A percentile compares a stretch with the other conserved stretches of the same genome.
Evolutionary conservation across 2,888 invertebrate species (phyloP).

Genomic region (Dioctria rufipes): DNA sequence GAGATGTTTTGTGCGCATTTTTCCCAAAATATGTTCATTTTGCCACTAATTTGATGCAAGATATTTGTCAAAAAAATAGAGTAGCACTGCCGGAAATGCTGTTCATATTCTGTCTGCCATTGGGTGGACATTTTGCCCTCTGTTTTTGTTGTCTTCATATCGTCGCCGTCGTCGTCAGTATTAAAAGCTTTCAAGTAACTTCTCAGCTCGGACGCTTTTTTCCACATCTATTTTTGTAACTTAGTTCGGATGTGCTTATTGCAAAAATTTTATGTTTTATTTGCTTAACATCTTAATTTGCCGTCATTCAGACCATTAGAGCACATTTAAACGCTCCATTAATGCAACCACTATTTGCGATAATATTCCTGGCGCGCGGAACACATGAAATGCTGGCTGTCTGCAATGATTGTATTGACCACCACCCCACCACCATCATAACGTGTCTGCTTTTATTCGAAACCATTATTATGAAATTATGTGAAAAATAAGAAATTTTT

Average conservation of each 20-base stretch:
- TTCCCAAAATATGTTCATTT: slow-evolving; percentile 38
- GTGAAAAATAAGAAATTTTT: slow-evolving; percentile 41
- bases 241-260: slow-evolving; percentile 27
- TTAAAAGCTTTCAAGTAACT: slow-evolving; percentile 19
- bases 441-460: slow-evolving; percentile 13
- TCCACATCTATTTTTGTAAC: background rate
- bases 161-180: background rate
- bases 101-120: background rate
- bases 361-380: slow-evolving; percentile 46
- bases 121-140: background rate
- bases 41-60: slow-evolving; percentile 23
- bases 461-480: slow-evolving; percentile 31
- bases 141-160: no score
- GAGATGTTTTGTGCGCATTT: slow-evolving; percentile 23
- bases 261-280: slow-evolving; percentile 39
- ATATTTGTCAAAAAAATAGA: slow-evolving; percentile 40
- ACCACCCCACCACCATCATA: background rate
- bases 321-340: slow-evolving; percentile 54
- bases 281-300: slow-evolving; percentile 55
- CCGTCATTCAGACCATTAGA: slow-evolving; percentile 57
- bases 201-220: background rate
- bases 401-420: background rate
- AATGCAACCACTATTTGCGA: slow-evolving; percentile 46
- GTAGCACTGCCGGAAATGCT: slow-evolving; percentile 30
- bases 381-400: slow-evolving; percentile 15